Evolutionary conservation across 2,888 invertebrate species (phyloP), one percentile per base, ranked within the genome.

Genomic region (Folsomia candida): DNA sequence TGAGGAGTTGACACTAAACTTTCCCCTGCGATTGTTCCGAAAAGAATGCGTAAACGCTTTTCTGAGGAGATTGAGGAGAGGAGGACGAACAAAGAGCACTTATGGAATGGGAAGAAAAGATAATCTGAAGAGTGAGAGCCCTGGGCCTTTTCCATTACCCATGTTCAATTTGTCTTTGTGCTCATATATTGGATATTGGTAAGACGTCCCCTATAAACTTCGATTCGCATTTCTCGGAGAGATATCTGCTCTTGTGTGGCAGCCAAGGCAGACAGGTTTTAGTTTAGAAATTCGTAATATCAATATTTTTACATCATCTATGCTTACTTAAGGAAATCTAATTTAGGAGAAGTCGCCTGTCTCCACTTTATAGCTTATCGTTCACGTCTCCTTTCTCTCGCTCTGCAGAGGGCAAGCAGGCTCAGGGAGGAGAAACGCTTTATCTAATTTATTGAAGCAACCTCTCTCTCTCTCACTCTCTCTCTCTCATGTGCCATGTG

Each of bases 291-390:
- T 6, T 54, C n/a, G 4, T 54, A 59, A 26, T 26, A 59, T 25
- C 59, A 59, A 59, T 59, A 59, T 59, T 64, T 37, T 64, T n/a
- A 62, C 51, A 24, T 64, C 64, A 47, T 64, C 64, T 24, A 64
- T 20, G 27, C 27, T 62, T 62, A 62, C 27, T 62, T 29, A 27
- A 27, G 4, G 20, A 47, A 64, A 64, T 64, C 37, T 24, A 64
- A 64, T 51, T 54, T 54, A 22, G 54, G 22, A 22, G 4, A 54
- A 54, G 54, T 54, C 54, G 37, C 14, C 37, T 37, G 37, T 37
- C 37, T 37, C 37, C 37, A 37, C 37, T 37, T 57, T 57, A 57
- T 57, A 57, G 24, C 22, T 57, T 57, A 60, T 60, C 22, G 6
- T 6, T 57, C 57, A 6, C 6, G 37, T 37, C 37, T 37, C 26